Conservation (phyloP, 2,113 vertebrate genomes). For the Apaloderma vittatum region DNA sequence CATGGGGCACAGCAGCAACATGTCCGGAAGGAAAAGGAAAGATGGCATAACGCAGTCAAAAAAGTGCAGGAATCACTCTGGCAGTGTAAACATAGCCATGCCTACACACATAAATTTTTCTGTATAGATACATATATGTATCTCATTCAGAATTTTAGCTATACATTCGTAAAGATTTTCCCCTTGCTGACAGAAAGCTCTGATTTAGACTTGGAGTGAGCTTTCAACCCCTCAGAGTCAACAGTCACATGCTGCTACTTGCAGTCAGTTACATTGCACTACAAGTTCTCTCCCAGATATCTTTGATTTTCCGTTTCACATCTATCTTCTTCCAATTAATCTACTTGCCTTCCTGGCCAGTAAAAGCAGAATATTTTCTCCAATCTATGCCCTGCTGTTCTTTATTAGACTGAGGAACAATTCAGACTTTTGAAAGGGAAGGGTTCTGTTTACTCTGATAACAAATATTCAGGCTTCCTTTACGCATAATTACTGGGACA, state of each 20-base stretch:
- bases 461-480: background rate
- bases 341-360: background rate
- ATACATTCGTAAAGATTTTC: background rate
- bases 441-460: background rate
- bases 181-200: background rate
- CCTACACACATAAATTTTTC: background rate
- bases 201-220: background rate
- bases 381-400: background rate
- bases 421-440: background rate
- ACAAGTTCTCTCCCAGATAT: background rate
- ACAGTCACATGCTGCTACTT: fast-evolving
- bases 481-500: background rate
- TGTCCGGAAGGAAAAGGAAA: background rate
- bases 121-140: background rate
- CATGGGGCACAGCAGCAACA: background rate
- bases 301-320: background rate
- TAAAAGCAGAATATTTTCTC: background rate
- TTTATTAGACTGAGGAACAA: background rate
- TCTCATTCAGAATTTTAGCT: background rate
- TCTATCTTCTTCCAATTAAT: background rate
- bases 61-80: background rate
- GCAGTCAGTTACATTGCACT: background rate
- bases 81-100: background rate
- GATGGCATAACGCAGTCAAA: background rate
- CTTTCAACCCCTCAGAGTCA: background rate